Conservation (phyloP, 2,113 vertebrate species). For the human (Homo sapiens) region GRCh38 chr20:7659001-7659500, state of each 20-base stretch:
- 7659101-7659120: background rate
- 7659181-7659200: background rate
- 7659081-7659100: background rate
- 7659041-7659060: background rate
- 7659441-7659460: background rate
- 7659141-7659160: background rate
- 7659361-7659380: background rate
- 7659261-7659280: constrained; percentile 40
- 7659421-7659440: background rate
- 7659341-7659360: background rate
- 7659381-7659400: background rate
- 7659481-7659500: background rate
- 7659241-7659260: background rate
- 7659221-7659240: background rate
- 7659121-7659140: background rate
- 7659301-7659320: background rate
- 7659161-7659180: background rate
- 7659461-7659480: background rate
- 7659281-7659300: constrained; percentile 37
- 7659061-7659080: background rate
- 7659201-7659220: background rate
- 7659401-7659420: constrained; percentile 18
- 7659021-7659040: background rate
- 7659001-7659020: background rate
- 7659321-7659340: background rate